Percentiles rank a stretch among this genome's conserved stretches.
phyloP scores from a whole-genome alignment of 37 sponge, comb jelly and placozoan species.

The Halichondria panicea region DNA sequence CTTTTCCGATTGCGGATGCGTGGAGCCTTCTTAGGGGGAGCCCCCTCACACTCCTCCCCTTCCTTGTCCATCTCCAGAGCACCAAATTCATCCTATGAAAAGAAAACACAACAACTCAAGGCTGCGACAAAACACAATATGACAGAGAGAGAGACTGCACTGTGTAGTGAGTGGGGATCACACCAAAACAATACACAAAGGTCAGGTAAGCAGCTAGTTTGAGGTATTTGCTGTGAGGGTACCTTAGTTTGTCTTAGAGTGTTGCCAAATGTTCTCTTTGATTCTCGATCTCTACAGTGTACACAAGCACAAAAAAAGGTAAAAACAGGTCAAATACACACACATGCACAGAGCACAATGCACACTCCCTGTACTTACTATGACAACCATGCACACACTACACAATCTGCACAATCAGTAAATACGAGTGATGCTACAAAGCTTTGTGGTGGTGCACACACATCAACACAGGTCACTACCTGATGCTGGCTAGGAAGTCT shows the following conservation, averaged over 20 bases:
- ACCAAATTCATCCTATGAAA: conserved; percentile 54
- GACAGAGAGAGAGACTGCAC: not conserved
- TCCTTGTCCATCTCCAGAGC: conserved; percentile 45
- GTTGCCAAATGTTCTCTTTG: conserved; percentile 67
- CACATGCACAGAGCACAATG: not conserved
- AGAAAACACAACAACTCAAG: not conserved
- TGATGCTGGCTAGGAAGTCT: conserved; percentile 55
- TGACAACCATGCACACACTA: not conserved
- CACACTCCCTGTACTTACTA: conserved; percentile 24
- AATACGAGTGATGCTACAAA: not conserved
- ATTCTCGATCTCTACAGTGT: conserved; percentile 83
- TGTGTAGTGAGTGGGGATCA: not conserved
- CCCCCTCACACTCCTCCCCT: conserved; percentile 17
- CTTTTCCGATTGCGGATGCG: conserved; percentile 21
- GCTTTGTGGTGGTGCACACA: not conserved
- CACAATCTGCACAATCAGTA: not conserved
- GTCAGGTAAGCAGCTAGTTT: not conserved
- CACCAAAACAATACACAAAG: not conserved
- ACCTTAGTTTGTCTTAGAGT: conserved; percentile 80
- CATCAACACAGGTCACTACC: conserved; percentile 13
- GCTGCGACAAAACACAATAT: not conserved
- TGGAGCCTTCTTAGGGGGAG: conserved; percentile 67
- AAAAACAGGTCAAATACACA: not conserved
- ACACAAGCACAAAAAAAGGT: too few species aligned
- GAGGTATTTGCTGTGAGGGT: not conserved